Evolutionary conservation across 2,888 invertebrate genomes (phyloP), one percentile per base, ranked within the genome.

Genomic region (Bombyx huttoni): DNA sequence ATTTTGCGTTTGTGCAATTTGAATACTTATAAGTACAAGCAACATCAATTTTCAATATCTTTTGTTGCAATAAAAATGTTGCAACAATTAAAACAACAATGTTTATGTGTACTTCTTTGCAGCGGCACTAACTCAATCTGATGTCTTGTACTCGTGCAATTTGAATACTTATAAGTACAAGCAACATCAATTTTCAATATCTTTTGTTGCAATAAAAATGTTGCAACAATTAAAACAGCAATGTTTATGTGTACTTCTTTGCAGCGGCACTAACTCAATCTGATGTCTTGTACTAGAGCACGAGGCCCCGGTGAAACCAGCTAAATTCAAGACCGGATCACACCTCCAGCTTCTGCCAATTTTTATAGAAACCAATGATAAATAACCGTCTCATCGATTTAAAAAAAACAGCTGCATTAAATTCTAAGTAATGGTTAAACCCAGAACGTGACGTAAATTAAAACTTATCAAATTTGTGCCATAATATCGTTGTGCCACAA

Each of bases 211-310:
- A 13, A 46, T 46, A 14, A 46, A 10, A 13, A 24, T 13, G 35
- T 53, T 40, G 12, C 48, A 46, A 47, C 47, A 40, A 35, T 35
- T 34, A 34, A 46, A 49, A 49, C 52, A 51, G 49, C 52, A 50
- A 53, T 47, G 48, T 53, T 48, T 49, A 34, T 59, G 51, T 57
- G 54, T 63, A 58, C 62, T 65, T 53, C 49, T 64, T 81, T 76
- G 56, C 81, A 81, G 82, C 75, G 50, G 70, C 70, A 54, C 63
- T 81, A 59, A 76, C 70, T 59, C 72, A 76, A 52, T 73, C 78
- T 57, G 83, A 84, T 67, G 82, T 84, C 56, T 69, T 83, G 53
- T 84, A 83, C 62, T 82, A 70, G 63, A 63, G 49, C 52, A 56
- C 13, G 51, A 12, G 58, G 51, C 33, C 40, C 46, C 54, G 1